Evolutionary conservation across 1,140 invertebrate species (phyloP), one percentile per base, ranked within the genome.

Genomic region (Drosophila miranda): DNA sequence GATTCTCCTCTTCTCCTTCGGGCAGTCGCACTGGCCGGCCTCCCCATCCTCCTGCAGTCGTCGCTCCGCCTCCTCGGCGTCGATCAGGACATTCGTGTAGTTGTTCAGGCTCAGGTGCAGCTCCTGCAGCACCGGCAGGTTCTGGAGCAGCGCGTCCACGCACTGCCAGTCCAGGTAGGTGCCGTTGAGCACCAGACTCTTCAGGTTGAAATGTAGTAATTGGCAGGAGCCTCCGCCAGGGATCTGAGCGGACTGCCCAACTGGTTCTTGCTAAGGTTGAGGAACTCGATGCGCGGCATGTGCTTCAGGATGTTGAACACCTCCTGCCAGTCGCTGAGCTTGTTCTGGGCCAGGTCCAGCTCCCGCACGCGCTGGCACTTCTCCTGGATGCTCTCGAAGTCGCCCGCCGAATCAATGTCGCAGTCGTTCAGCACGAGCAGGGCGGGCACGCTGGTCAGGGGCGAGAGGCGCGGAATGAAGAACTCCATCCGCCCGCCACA

Each of bases 231-330:
- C 57, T 68, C 92, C 51, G 64, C 52, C 44, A 82, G 50, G 4
- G 68, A 49, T 30, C 62, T 73, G n/a, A 95, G 87, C 23, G 95
- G 93, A 28, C 94, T 94, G 9, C 93, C 93, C 9, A 98, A 91
- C 52, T 94, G 93, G 90, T 98, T 98, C 91, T 97, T 97, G 89
- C 96, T 98, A 61, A 98, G 91, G 91, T 98, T 98, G 6, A 98
- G 93, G 91, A 98, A 98, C 81, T 96, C 95, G 43, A 98, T 94
- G 72, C 95, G 94, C 4, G 97, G 97, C 93, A 97, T 97, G 81
- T 96, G 94, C 81, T 95, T 93, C 50, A 98, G 89, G 69, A 98
- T 97, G 51, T 94, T 95, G 81, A 97, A 95, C 6, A 98, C 95
- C 92, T 98, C 96, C 69, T 93, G 92, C 96, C 97, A 97, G 77